Percentiles rank a stretch among this genome's conserved stretches.
Conservation (phyloP, 2,888 invertebrate species). For the Phasia obesa region DNA sequence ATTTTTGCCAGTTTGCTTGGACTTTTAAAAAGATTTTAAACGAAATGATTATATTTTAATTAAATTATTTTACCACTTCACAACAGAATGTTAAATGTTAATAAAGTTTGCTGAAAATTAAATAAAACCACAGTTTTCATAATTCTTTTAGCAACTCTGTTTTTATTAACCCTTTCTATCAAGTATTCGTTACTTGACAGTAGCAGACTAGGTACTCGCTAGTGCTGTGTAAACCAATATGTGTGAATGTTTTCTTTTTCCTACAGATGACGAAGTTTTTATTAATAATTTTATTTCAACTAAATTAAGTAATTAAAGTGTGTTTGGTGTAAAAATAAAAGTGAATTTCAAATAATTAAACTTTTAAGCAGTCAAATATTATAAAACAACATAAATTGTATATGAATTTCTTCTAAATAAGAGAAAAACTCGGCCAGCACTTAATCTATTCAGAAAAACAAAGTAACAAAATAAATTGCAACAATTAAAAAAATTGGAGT, state of each 20-base stretch:
- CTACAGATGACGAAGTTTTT: conserved; percentile 70
- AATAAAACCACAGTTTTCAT: too few relatives aligned
- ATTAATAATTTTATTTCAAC: conserved; percentile 69
- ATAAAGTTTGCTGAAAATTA: too few relatives aligned
- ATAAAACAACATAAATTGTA: conserved; percentile 1
- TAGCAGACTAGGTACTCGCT: conserved; percentile 27
- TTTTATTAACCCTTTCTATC: neutral
- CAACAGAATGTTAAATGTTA: too few relatives aligned
- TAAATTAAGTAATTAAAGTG: conserved; percentile 66
- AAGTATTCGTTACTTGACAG: conserved; percentile 34
- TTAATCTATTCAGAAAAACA: neutral
- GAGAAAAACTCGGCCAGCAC: neutral
- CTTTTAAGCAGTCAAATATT: neutral
- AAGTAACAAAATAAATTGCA: conserved; percentile 8
- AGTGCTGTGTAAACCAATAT: conserved; percentile 4
- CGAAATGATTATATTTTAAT: too few relatives aligned
- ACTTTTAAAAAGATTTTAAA: too few relatives aligned
- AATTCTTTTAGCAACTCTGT: conserved; percentile 38
- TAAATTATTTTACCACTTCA: too few relatives aligned
- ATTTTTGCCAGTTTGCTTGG: too few relatives aligned
- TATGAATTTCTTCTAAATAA: conserved; percentile 37
- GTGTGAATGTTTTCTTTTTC: conserved; percentile 55
- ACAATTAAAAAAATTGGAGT: neutral
- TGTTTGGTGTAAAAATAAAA: conserved; percentile 65
- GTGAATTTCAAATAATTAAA: conserved; percentile 64